A percentile compares a stretch with the other conserved stretches of the same genome.
These are phyloP conservation scores for Chamaea fasciata DNA, from an alignment of 2,113 vertebrate species.

Conservation along the genomic window DNA sequence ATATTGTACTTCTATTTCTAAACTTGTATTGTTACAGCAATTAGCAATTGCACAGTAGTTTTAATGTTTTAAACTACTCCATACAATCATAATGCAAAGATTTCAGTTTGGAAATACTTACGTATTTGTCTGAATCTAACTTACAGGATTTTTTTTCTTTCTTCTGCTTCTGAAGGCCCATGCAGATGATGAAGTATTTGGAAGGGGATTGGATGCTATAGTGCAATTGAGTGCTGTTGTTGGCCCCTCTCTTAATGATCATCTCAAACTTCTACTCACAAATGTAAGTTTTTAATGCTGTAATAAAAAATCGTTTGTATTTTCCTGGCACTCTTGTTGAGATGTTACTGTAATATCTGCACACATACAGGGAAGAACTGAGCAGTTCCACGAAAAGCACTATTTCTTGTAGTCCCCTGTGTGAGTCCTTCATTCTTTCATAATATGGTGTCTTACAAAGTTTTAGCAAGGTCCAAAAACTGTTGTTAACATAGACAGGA, in stretches of 20 bases:
- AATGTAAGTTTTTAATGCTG: slow-evolving; percentile 65
- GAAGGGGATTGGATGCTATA: slow-evolving; percentile 73
- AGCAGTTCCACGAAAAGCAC: neutral
- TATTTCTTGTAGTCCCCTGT: neutral
- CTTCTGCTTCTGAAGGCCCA: slow-evolving; percentile 58
- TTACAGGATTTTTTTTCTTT: neutral
- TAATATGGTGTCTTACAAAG: neutral
- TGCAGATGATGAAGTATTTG: slow-evolving; percentile 71
- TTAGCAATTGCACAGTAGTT: neutral
- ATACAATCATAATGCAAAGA: neutral
- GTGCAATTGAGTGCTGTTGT: slow-evolving; percentile 74
- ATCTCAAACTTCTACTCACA: slow-evolving; percentile 79
- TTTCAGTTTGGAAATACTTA: neutral
- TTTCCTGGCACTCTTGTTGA: neutral
- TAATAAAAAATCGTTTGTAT: neutral
- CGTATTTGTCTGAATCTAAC: neutral
- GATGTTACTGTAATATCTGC: neutral
- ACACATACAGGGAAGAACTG: neutral
- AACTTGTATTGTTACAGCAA: neutral
- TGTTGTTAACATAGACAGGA: neutral
- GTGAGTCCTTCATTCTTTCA: neutral
- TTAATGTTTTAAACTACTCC: neutral
- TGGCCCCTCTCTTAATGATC: slow-evolving; percentile 73
- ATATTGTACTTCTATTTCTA: neutral
- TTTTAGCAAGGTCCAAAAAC: neutral